Evolutionary conservation across 2,888 invertebrate species (phyloP).

Genomic region (Heliconius erato): DNA sequence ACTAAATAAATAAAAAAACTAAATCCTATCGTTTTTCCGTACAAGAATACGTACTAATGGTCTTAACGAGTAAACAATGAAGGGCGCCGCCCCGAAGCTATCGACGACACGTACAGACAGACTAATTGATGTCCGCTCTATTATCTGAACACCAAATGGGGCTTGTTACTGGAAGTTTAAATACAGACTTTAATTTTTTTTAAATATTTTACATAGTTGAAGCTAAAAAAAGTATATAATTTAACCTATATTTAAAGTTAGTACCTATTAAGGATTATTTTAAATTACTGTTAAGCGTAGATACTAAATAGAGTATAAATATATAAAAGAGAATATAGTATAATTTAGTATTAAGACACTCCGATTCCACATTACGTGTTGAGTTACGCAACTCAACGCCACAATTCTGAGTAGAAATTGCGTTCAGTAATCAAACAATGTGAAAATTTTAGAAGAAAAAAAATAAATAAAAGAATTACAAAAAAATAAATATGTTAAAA

Average conservation of each 20-base stretch:
- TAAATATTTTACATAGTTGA: no score
- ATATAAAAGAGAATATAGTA: no score
- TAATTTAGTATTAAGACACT: no score
- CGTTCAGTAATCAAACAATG: no score
- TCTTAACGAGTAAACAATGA: conserved; percentile 44
- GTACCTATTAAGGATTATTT: no score
- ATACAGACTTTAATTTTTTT: neutral
- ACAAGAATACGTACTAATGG: conserved; percentile 23
- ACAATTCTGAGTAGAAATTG: no score
- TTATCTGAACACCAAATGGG: conserved; percentile 12
- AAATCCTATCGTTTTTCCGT: conserved; percentile 21
- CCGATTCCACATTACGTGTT: no score
- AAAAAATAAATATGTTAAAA: neutral
- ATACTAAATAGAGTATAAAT: no score
- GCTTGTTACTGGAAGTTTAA: neutral
- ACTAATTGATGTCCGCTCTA: conserved; percentile 45
- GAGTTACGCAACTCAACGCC: no score
- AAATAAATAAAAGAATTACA: neutral
- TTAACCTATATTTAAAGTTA: no score
- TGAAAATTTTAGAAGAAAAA: no score
- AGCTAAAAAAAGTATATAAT: neutral
- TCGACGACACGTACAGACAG: conserved; percentile 44
- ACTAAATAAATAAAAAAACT: conserved; percentile 8
- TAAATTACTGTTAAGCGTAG: no score
- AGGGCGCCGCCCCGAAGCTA: conserved; percentile 44